Percentiles rank a stretch among this genome's conserved stretches.
Evolutionary conservation across 2,797 vertebrate genomes (phyloP).

Genomic region (Syngnathus rostellatus): DNA sequence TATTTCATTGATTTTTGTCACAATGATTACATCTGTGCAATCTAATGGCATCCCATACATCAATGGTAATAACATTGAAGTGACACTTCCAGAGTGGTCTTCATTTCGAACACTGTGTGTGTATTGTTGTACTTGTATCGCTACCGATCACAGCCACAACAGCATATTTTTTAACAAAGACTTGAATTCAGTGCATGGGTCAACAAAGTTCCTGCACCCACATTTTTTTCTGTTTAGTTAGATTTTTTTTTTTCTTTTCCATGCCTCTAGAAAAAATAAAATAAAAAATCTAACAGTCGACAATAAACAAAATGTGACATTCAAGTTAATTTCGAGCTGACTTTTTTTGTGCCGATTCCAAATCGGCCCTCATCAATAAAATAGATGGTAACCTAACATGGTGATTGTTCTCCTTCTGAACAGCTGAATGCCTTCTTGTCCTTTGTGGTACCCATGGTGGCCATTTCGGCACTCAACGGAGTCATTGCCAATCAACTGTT

Average conservation of each 20-base stretch:
- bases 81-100: neutral
- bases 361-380: no score
- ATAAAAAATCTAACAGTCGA: no score
- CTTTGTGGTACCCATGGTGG: conserved; percentile 86
- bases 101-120: neutral
- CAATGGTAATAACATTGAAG: neutral
- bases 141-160: no score
- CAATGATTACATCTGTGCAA: neutral
- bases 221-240: no score
- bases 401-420: neutral
- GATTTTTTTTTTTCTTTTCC: no score
- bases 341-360: no score
- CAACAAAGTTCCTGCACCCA: no score
- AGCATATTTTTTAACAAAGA: no score
- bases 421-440: conserved; percentile 90
- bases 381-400: neutral
- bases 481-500: conserved; percentile 92
- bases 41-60: neutral
- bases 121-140: neutral
- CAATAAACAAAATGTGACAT: no score
- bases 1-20: neutral
- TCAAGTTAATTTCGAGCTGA: no score
- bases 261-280: no score
- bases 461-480: conserved; percentile 86
- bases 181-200: no score